Evolutionary conservation across 2,888 invertebrate species (phyloP).

Genomic region (Iselma pallidipennis): DNA sequence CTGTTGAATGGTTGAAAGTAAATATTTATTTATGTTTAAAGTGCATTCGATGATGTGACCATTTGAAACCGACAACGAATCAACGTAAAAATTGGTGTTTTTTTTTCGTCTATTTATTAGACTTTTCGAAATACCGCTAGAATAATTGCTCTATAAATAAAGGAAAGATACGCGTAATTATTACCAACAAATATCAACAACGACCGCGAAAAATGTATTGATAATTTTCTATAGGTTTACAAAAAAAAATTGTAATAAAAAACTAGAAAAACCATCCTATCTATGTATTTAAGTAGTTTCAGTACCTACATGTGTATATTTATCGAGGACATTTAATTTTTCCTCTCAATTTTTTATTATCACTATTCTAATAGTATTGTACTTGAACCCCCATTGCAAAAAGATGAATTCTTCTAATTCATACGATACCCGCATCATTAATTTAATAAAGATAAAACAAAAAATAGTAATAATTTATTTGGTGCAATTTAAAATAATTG

Average conservation of each 20-base stretch:
- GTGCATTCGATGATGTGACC: neutral
- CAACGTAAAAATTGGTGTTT: neutral
- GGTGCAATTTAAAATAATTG: neutral
- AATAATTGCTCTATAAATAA: neutral
- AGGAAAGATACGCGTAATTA: neutral
- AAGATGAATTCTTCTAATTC: too few species aligned
- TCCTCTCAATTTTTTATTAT: too few species aligned
- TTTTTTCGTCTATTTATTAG: too few species aligned
- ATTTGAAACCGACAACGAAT: neutral
- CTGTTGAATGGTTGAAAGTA: neutral
- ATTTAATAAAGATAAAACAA: neutral
- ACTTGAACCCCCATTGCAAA: neutral
- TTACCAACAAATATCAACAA: neutral
- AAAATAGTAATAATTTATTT: neutral
- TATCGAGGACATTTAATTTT: too few species aligned
- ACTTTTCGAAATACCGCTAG: too few species aligned
- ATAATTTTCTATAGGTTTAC: neutral
- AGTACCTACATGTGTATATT: too few species aligned
- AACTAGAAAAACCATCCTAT: too few species aligned
- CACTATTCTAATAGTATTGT: neutral
- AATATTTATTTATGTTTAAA: neutral
- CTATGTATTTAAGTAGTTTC: too few species aligned
- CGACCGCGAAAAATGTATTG: neutral
- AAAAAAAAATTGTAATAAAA: neutral
- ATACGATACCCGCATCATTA: neutral